Evolutionary conservation across 2,888 invertebrate genomes (phyloP).

Genomic region (Ctena decussata): DNA sequence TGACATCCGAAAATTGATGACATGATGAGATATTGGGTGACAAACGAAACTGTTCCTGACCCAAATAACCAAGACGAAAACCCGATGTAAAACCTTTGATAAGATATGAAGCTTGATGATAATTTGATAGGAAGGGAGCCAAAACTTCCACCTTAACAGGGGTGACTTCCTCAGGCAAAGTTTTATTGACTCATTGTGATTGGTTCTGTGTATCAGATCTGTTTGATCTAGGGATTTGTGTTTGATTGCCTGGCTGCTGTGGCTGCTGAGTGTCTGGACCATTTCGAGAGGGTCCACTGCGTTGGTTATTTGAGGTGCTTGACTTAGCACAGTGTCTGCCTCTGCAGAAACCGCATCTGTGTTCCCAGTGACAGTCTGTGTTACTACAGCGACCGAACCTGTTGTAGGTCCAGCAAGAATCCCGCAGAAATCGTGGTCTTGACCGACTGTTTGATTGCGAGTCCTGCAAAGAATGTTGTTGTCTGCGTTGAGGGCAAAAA

Average conservation of each 20-base stretch:
- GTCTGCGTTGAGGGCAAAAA: not conserved
- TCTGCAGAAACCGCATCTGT: conserved; percentile 1
- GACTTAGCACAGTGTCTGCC: not conserved
- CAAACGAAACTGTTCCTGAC: not conserved
- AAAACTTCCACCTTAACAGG: not conserved
- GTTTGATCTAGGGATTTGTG: not conserved
- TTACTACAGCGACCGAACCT: not conserved
- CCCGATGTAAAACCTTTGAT: conserved; percentile 15
- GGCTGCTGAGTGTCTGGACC: not conserved
- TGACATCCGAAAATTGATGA: not conserved
- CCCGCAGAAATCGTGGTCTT: not conserved
- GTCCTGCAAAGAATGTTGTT: not conserved
- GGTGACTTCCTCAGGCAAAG: not conserved
- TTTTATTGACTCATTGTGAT: not conserved
- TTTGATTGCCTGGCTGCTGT: not conserved
- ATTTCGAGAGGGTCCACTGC: not conserved
- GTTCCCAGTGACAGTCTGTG: not conserved
- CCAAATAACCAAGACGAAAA: conserved; percentile 21
- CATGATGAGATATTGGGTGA: conserved; percentile 25
- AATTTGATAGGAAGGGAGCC: not conserved
- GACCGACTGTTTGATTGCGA: not conserved
- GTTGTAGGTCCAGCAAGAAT: conserved; percentile 5
- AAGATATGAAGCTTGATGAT: not conserved
- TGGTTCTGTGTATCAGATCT: not conserved
- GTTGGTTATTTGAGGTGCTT: not conserved